Percentiles rank a stretch among this genome's conserved stretches.
Conservation (phyloP, 2,888 invertebrate species). For the Oxycera nigricornis region DNA sequence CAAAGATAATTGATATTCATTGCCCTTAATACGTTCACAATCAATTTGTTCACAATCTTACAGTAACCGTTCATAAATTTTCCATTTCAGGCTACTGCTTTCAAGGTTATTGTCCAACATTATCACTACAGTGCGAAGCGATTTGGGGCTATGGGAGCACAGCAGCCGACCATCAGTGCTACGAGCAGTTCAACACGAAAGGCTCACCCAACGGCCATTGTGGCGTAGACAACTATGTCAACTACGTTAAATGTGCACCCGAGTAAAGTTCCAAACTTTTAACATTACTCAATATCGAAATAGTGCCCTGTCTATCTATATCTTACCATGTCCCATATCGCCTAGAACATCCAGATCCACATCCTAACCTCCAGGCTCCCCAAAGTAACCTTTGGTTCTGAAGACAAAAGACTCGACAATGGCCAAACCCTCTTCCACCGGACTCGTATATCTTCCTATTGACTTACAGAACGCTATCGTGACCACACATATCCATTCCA, state of each 20-base stretch:
- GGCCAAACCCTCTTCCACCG: neutral
- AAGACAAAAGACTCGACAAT: neutral
- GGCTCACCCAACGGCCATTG: constrained; percentile 96
- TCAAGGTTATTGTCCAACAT: constrained; percentile 89
- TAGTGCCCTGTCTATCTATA: neutral
- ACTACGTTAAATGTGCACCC: constrained; percentile 84
- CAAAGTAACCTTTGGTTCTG: neutral
- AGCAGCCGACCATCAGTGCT: constrained; percentile 87
- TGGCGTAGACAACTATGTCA: constrained; percentile 78
- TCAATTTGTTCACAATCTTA: neutral
- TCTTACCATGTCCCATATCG: neutral
- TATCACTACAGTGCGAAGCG: constrained; percentile 85
- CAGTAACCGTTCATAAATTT: constrained; percentile 34
- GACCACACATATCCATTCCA: neutral
- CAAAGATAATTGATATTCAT: too few species aligned
- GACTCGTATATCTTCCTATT: neutral
- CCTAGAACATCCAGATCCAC: neutral
- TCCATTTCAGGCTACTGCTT: constrained; percentile 78
- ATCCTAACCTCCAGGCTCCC: neutral
- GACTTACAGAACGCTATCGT: neutral
- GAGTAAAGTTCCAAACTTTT: constrained; percentile 69
- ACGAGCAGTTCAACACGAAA: constrained; percentile 93
- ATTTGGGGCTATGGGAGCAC: constrained; percentile 92
- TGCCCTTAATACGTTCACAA: constrained; percentile 4
- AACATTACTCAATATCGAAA: neutral